Evolutionary conservation across 2,113 vertebrate genomes (phyloP).

Genomic region (Ptyas mucosa): DNA sequence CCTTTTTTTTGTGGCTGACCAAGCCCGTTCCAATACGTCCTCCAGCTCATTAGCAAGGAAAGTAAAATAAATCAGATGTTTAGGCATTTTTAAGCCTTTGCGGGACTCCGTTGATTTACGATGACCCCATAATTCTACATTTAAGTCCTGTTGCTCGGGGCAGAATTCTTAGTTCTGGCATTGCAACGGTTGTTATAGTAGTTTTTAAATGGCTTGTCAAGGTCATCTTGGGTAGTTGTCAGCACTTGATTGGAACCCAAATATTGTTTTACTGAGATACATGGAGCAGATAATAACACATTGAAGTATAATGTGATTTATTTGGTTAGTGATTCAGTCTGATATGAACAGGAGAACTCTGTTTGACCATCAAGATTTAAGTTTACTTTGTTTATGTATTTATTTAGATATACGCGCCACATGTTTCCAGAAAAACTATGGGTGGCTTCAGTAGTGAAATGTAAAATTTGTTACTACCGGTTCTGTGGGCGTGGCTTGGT

Average conservation of each 20-base stretch:
- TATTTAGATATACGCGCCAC: background rate
- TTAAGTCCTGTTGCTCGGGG: background rate
- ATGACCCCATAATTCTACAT: background rate
- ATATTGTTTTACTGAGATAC: background rate
- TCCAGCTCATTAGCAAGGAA: background rate
- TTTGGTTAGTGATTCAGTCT: background rate
- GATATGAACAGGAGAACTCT: background rate
- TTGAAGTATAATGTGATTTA: background rate
- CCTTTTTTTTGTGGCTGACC: background rate
- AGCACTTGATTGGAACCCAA: background rate
- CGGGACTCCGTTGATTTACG: background rate
- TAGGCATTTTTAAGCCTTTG: background rate
- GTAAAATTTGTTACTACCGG: no score
- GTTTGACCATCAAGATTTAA: background rate
- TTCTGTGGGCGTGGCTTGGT: no score
- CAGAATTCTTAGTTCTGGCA: background rate
- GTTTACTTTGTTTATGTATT: background rate
- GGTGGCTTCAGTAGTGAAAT: no score
- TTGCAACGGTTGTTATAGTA: background rate
- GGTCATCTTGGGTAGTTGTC: background rate
- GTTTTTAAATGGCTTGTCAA: background rate
- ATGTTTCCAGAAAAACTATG: background rate
- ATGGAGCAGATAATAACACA: background rate
- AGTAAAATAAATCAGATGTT: background rate
- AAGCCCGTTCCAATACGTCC: background rate